phyloP scores from a whole-genome alignment of 37 sponge, comb jelly and placozoan species.

The Haliclona indistincta region DNA sequence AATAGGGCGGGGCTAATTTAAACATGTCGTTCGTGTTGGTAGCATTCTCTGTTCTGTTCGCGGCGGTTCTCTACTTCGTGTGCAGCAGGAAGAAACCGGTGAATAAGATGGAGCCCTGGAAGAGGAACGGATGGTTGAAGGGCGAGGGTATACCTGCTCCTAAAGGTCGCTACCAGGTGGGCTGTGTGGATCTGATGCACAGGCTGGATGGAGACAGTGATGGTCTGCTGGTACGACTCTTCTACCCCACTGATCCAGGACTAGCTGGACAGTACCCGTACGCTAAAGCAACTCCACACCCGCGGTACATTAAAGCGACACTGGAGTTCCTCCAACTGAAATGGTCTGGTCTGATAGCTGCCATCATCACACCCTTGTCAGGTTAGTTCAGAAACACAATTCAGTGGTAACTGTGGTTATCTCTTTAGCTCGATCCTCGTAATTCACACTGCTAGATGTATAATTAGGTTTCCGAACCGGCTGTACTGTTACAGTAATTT shows the following conservation, averaged over 20 bases:
- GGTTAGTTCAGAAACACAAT: slow-evolving; percentile 34
- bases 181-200: slow-evolving; percentile 72
- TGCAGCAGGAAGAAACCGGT: neutral
- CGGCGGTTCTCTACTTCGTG: neutral
- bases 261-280: slow-evolving; percentile 9
- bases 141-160: slow-evolving; percentile 58
- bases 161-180: slow-evolving; percentile 45
- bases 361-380: neutral
- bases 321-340: slow-evolving; percentile 13
- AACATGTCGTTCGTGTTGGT: too few relatives aligned
- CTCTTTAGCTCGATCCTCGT: too few relatives aligned
- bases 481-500: too few relatives aligned
- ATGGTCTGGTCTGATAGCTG: slow-evolving; percentile 6
- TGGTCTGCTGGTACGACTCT: slow-evolving; percentile 52
- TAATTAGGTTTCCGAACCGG: too few relatives aligned
- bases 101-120: slow-evolving; percentile 13
- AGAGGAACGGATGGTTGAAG: slow-evolving; percentile 13
- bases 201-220: too few relatives aligned
- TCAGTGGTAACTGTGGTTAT: too few relatives aligned
- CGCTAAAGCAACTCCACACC: slow-evolving; percentile 6
- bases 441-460: too few relatives aligned
- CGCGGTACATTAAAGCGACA: slow-evolving; percentile 35
- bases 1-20: too few relatives aligned
- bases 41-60: too few relatives aligned
- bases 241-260: slow-evolving; percentile 48